Evolutionary conservation across 2,797 vertebrate genomes (phyloP).

Genomic region (Oophaga sylvatica): DNA sequence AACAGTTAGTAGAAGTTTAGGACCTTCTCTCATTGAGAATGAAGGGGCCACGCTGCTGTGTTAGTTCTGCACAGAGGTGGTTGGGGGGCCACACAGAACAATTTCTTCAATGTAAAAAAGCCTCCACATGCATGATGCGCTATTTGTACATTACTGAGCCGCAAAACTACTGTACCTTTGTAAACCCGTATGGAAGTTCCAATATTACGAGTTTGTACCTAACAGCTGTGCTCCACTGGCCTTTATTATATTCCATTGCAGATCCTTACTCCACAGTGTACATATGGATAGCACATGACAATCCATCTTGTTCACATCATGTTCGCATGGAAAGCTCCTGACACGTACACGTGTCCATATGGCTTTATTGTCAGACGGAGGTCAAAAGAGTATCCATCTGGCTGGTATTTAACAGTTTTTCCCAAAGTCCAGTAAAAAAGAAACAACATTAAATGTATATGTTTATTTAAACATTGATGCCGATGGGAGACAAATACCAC

Average conservation of each 20-base stretch:
- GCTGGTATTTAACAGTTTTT: too few relatives aligned
- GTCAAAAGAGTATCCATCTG: too few relatives aligned
- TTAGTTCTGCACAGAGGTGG: neutral
- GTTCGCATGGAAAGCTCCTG: too few relatives aligned
- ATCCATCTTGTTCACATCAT: neutral
- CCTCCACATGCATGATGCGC: neutral
- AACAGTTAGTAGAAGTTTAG: neutral
- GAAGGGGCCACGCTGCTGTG: too few relatives aligned
- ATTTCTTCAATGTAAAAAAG: neutral
- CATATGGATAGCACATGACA: neutral
- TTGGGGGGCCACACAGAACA: too few relatives aligned
- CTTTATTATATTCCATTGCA: neutral
- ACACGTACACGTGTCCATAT: too few relatives aligned
- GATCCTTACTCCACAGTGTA: neutral
- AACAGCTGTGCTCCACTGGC: neutral
- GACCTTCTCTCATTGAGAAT: neutral
- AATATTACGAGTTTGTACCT: neutral
- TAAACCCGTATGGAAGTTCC: neutral
- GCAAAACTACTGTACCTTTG: too few relatives aligned
- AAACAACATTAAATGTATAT: too few relatives aligned
- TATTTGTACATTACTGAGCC: neutral
- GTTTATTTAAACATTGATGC: too few relatives aligned
- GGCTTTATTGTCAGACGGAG: too few relatives aligned
- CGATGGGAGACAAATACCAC: too few relatives aligned
- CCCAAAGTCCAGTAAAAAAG: too few relatives aligned